Evolutionary conservation across 2,797 vertebrate genomes (phyloP), one percentile per base, ranked within the genome.

Genomic region (Pseudomugil tenellus): DNA sequence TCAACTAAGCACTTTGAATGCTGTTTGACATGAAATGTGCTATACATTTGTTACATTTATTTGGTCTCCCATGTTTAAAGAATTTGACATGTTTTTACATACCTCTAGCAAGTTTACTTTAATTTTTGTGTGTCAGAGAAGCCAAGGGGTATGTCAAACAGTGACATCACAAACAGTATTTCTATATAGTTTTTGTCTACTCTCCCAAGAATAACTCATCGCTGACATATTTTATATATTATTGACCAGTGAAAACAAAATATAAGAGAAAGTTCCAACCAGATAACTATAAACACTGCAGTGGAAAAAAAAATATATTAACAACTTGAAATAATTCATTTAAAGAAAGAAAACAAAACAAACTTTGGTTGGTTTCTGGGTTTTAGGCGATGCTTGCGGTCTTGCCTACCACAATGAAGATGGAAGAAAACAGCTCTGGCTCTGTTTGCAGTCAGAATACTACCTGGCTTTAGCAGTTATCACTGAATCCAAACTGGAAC

Each of bases 401-500:
- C 80, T 82, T 8, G 73, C 85, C 83, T 83, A 59, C 77, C 57
- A 14, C 53, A 35, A 67, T 77, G 70, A 88, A 90, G 87, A 87
- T 89, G 88, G 89, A 84, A 91, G 82, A 69, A 76, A 86, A 80
- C 89, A 83, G 86, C 70, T 72, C 80, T 86, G 86, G 85, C 85
- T 84, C 81, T 23, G 79, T 65, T 79, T 66, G 52, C 64, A 73
- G 59, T 69, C 73, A 25, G 67, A 68, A 77, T 88, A 63, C 79
- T 84, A 85, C 76, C 84, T 89, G 89, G 91, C 84, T 73, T 53
- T 52, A 19, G 69, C 74, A 78, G 13, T 90, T 89, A 92, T 86
- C 88, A 52, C 65, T 83, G 78, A 64, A 86, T 89, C 86, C 86
- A 90, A 91, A 91, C 87, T 90, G 90, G 86, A 90, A 84, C 87